Percentiles rank a stretch among this genome's conserved stretches.
These are phyloP conservation scores for Aradus depressus DNA, from an alignment of 2,888 invertebrate species.

Conservation along the genomic window DNA sequence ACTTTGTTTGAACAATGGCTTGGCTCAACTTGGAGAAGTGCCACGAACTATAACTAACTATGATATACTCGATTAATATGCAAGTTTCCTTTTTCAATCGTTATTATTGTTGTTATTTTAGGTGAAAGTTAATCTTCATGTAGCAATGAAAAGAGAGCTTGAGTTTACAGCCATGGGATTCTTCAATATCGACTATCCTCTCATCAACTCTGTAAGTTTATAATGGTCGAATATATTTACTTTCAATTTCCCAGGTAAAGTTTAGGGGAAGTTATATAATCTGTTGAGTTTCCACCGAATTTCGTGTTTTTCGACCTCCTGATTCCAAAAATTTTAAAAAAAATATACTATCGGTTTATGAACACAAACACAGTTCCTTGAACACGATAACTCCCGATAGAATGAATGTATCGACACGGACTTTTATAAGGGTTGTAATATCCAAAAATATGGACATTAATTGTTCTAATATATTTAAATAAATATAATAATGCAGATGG, in stretches of 20 bases:
- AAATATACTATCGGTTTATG: no score
- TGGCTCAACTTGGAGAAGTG: background rate
- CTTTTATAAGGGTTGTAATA: no score
- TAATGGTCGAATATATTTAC: background rate
- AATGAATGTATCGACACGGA: no score
- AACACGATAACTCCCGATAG: no score
- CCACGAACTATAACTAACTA: background rate
- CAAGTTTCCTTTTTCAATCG: background rate
- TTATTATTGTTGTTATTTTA: background rate
- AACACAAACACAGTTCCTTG: no score
- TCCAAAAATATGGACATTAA: no score
- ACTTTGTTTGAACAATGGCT: background rate
- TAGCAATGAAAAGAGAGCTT: slow-evolving; percentile 2
- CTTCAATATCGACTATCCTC: slow-evolving; percentile 3
- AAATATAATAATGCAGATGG: no score
- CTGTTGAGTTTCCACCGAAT: background rate
- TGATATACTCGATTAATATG: background rate
- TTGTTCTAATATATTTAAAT: no score
- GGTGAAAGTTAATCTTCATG: slow-evolving; percentile 1
- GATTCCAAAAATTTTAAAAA: no score
- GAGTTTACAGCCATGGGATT: slow-evolving; percentile 5
- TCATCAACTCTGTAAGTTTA: background rate
- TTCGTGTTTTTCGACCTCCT: no score
- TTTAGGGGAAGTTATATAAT: background rate
- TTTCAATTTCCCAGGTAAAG: background rate